A percentile compares a stretch with the other conserved stretches of the same genome.
Conservation (phyloP, 2,113 vertebrate genomes). For the Grammomys surdaster region DNA sequence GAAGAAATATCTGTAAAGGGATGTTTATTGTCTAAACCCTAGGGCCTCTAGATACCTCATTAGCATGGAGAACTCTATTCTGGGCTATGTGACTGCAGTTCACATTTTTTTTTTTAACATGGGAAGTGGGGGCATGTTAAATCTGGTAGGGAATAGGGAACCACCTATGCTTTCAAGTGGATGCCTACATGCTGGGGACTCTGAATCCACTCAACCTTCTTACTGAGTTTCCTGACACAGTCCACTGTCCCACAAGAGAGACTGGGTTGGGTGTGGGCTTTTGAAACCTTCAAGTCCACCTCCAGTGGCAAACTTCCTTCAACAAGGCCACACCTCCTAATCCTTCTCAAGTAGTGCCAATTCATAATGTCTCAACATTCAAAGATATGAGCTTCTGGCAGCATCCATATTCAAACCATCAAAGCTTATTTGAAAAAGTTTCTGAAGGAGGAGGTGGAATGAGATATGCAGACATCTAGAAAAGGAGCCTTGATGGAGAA, state of each 20-base stretch:
- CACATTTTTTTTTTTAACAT: too few species aligned
- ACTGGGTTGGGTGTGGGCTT: not conserved
- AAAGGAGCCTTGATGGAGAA: not conserved
- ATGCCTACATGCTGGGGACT: too few species aligned
- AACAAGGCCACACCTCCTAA: not conserved
- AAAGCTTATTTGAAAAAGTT: not conserved
- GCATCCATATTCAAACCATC: not conserved
- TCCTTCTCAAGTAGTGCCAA: not conserved
- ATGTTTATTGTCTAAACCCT: too few species aligned
- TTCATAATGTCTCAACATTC: not conserved
- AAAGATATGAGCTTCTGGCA: not conserved
- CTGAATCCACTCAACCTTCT: too few species aligned
- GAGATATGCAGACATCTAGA: not conserved
- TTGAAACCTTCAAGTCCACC: not conserved
- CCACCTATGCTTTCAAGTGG: too few species aligned
- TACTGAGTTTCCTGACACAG: too few species aligned
- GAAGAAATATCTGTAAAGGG: too few species aligned
- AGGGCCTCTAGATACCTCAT: too few species aligned
- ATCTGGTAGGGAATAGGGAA: too few species aligned
- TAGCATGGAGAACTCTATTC: too few species aligned
- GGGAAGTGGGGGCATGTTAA: too few species aligned
- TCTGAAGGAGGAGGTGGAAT: not conserved
- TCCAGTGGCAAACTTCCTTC: not conserved
- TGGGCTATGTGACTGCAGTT: too few species aligned
- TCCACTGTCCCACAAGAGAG: not conserved